phyloP scores from a whole-genome alignment of 2,888 invertebrate species.

The Arctia plantaginis region DNA sequence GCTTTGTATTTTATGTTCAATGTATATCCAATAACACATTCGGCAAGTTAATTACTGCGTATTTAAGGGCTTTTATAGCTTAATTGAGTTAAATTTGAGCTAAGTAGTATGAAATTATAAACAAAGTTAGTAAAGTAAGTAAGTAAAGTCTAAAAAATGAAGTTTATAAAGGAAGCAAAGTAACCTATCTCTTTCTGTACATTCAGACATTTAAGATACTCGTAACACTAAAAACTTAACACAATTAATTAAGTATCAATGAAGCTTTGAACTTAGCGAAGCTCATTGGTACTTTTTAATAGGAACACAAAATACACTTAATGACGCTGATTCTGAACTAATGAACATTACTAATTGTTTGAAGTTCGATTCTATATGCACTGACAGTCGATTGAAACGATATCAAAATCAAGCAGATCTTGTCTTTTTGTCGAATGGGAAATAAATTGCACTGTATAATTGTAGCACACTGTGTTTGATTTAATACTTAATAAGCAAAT shows the following conservation, averaged over 20 bases:
- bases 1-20: neutral
- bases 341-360: neutral
- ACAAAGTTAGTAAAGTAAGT: no score
- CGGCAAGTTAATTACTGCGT: neutral
- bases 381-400: no score
- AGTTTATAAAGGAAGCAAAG: no score
- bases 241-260: no score
- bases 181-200: no score
- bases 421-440: neutral
- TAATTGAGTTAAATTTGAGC: neutral
- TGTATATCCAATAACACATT: neutral
- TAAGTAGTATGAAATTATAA: neutral
- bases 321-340: neutral
- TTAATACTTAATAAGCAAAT: slow-evolving; percentile 28
- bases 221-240: no score
- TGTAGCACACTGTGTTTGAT: neutral
- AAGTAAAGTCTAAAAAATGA: neutral
- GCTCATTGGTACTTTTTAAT: neutral
- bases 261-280: no score
- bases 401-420: neutral
- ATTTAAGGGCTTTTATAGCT: no score
- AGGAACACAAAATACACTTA: neutral
- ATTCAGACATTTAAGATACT: no score
- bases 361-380: no score
- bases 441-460: neutral